Evolutionary conservation across 1,140 invertebrate genomes (phyloP).

Genomic region (Drosophila carrolli): DNA sequence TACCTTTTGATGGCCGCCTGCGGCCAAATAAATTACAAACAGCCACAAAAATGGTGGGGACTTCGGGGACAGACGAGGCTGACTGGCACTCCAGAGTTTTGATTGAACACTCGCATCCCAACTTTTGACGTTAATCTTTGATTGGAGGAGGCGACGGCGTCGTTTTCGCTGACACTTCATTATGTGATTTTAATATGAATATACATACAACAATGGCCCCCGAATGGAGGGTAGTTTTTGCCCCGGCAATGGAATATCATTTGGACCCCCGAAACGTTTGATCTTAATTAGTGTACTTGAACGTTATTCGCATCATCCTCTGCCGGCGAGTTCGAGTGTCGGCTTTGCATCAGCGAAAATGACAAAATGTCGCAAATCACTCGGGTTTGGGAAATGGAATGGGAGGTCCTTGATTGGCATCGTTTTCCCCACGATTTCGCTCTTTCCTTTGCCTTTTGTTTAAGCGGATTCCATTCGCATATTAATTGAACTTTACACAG

Average conservation of each 20-base stretch:
- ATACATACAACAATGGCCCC: conserved; percentile 43
- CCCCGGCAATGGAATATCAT: conserved; percentile 68
- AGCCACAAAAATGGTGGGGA: conserved; percentile 46
- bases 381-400: conserved; percentile 21
- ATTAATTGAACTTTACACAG: conserved; percentile 81
- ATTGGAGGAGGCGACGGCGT: conserved; percentile 43
- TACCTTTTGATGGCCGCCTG: conserved; percentile 73
- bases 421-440: conserved; percentile 37
- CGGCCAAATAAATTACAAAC: conserved; percentile 62
- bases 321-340: conserved; percentile 59
- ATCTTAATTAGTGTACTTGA: conserved; percentile 82
- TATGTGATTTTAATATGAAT: conserved; percentile 80
- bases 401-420: conserved; percentile 66
- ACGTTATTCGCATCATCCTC: conserved; percentile 34
- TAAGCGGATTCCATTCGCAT: conserved; percentile 81
- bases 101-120: conserved; percentile 77
- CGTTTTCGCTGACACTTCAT: conserved; percentile 78
- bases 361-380: conserved; percentile 81
- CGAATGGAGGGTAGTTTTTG: conserved; percentile 25
- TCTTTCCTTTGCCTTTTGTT: conserved; percentile 57
- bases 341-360: conserved; percentile 79
- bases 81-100: conserved; percentile 47
- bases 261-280: conserved; percentile 67
- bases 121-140: conserved; percentile 81
- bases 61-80: background rate